phyloP scores from a whole-genome alignment of 2,888 invertebrate genomes.

The Cheilosia pagana region DNA sequence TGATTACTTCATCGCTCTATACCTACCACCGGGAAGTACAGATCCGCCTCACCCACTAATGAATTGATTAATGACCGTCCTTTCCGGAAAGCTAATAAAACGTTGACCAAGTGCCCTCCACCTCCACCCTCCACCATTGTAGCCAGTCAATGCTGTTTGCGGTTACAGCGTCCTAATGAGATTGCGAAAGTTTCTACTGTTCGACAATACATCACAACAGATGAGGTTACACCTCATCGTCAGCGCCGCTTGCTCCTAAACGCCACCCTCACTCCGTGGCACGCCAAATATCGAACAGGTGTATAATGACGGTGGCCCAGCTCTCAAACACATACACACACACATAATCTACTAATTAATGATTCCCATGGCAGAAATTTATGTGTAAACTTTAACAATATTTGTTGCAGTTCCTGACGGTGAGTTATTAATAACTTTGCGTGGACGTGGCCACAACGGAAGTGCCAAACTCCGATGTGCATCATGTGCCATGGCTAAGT shows the following conservation, averaged over 20 bases:
- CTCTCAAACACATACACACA: conserved; percentile 47
- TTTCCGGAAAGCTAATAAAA: conserved; percentile 67
- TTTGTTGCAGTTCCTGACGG: conserved; percentile 78
- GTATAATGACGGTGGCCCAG: conserved; percentile 14
- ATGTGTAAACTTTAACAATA: conserved; percentile 82
- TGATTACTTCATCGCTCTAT: conserved; percentile 25
- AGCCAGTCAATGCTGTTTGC: conserved; percentile 54
- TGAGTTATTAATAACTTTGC: conserved; percentile 77
- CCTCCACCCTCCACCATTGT: conserved; percentile 12
- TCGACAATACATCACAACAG: conserved; percentile 52
- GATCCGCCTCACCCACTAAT: conserved; percentile 33
- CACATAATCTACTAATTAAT: conserved; percentile 80
- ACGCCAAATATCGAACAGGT: conserved; percentile 65
- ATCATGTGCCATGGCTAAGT: conserved; percentile 62
- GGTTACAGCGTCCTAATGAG: conserved; percentile 63
- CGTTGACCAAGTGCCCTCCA: conserved; percentile 53
- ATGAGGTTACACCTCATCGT: conserved; percentile 43
- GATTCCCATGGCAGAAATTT: conserved; percentile 82
- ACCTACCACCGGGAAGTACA: background rate
- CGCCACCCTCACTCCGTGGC: background rate
- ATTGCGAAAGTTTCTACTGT: conserved; percentile 59
- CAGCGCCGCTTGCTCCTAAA: conserved; percentile 1
- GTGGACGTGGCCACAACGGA: conserved; percentile 77
- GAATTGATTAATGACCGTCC: conserved; percentile 61
- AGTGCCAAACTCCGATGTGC: conserved; percentile 76